Conservation (phyloP, 2,797 vertebrate species). For the Lagorchestes hirsutus region DNA sequence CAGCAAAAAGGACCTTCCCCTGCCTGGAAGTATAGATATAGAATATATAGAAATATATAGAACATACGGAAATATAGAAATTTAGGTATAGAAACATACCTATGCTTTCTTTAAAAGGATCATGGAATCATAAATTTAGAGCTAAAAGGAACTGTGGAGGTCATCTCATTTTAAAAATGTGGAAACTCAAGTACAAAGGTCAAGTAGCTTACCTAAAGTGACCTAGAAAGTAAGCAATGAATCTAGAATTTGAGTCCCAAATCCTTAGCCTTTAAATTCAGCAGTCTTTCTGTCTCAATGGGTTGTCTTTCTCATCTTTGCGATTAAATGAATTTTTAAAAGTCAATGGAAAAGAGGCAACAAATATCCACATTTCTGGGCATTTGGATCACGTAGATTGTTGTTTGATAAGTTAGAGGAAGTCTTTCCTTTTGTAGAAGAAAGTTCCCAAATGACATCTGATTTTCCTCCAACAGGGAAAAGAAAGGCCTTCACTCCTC, state of each 20-base stretch:
- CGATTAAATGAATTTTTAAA: neutral
- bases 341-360: neutral
- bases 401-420: constrained; percentile 10
- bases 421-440: neutral
- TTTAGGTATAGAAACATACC: neutral
- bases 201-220: neutral
- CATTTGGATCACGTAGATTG: neutral
- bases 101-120: neutral
- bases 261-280: neutral
- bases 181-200: neutral
- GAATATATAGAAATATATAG: too few relatives aligned
- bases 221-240: neutral
- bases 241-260: neutral
- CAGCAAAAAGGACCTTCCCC: neutral
- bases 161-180: neutral
- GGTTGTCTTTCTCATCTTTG: neutral
- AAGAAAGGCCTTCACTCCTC: neutral
- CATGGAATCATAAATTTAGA: neutral
- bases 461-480: neutral
- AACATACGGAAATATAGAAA: too few relatives aligned
- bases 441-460: constrained; percentile 19
- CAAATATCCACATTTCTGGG: constrained; percentile 26
- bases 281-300: neutral
- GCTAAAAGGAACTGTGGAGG: neutral
- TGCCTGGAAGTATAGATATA: too few relatives aligned